Base-by-base conservation (phyloP, 2,797 vertebrate genomes). In the Sebastes dallii region DNA sequence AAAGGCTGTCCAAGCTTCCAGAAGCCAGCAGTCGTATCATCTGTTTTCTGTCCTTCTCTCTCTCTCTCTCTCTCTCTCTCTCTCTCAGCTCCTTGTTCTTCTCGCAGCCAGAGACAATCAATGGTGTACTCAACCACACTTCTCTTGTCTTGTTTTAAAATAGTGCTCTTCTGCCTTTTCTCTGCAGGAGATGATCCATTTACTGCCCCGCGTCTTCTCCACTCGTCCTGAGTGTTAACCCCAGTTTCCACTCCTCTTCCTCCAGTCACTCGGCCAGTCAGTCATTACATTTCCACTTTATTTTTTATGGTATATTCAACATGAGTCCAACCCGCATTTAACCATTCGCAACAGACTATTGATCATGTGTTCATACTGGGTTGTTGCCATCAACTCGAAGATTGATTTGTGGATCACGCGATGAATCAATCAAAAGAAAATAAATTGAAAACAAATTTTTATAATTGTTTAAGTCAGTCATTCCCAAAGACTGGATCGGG, bases 71-170 rank as follows among this genome's bases (percentile, higher is more conserved):
- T 68, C 84, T 75, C 55, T 8, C 32, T 24, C 50, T 72, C 42
- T 80, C 78, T 72, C 90, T 89, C 69, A 78, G 85, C 89, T 89
- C 82, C 91, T 91, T 83, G 88, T 88, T 93, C 89, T 88, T 89
- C 84, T 92, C 91, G 91, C 96, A 95, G 94, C 84, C 85, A 75
- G 91, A 95, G 94, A 95, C 90, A 96, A 98, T 97, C 97, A 95
- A 98, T 98, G 96, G 85, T 93, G 95, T 93, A 88, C 96, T 97
- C 96, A 95, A 96, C 94, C 95, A 95, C 86, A 97, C 96, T 96
- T 96, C 95, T 96, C 96, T 94, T 89, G 92, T 95, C 95, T 95
- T 93, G 91, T 94, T 96, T 96, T 96, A 96, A 96, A 95, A 94
- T 94, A 93, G 90, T 83, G 91, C 82, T 80, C 88, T 81, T 93